phyloP scores from a whole-genome alignment of 1,140 invertebrate genomes.

The Calliphora vicina region DNA sequence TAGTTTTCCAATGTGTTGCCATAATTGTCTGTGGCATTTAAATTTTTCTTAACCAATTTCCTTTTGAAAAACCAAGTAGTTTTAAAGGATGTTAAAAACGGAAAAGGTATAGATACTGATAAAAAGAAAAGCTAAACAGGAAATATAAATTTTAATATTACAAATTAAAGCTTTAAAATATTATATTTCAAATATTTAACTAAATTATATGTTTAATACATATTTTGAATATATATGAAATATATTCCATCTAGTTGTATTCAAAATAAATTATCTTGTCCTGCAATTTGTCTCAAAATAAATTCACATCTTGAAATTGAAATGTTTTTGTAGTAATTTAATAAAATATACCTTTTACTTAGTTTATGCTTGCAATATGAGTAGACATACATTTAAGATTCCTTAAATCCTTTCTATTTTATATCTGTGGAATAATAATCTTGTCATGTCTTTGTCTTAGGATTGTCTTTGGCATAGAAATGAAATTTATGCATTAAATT shows the following conservation, averaged over 20 bases:
- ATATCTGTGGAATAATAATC: background rate
- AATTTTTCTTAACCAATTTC: background rate
- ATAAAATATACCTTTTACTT: constrained; percentile 8
- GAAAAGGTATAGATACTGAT: background rate
- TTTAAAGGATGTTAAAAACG: background rate
- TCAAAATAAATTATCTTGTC: background rate
- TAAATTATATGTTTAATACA: no score
- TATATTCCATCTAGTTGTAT: no score
- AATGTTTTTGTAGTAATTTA: background rate
- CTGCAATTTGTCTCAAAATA: background rate
- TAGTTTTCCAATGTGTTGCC: constrained; percentile 37
- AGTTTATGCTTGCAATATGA: background rate
- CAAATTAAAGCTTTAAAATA: background rate
- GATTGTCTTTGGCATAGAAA: constrained; percentile 8
- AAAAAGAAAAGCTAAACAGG: background rate
- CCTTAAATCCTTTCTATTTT: background rate
- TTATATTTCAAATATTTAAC: background rate
- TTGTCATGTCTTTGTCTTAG: background rate
- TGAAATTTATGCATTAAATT: constrained; percentile 27
- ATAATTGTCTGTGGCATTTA: constrained; percentile 32
- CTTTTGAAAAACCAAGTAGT: background rate
- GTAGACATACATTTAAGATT: background rate
- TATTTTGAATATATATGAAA: no score
- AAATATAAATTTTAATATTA: no score
- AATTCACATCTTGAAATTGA: no score